Evolutionary conservation across 2,888 invertebrate species (phyloP), one percentile per base, ranked within the genome.

Genomic region (Drosophila lacicola): DNA sequence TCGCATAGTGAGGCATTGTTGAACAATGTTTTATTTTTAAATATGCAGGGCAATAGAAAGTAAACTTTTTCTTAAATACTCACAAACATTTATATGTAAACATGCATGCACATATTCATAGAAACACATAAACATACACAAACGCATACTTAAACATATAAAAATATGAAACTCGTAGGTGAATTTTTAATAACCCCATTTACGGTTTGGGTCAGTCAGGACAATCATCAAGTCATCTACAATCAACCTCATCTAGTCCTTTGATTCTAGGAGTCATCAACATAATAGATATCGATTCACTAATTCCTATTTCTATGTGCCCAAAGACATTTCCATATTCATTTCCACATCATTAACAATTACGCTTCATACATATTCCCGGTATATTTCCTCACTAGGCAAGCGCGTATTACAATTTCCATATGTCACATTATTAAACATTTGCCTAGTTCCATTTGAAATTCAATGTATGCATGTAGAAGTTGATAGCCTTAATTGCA

Each of bases 401-500:
- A 11, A 36, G 36, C 13, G 25, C 63, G 9, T 36, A 41, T 68
- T 61, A 50, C 34, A 29, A 29, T 29, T 6, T 13, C 10, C 57
- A 41, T 58, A 51, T 63, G 71, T 47, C 34, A 50, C 44, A 63
- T 51, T 58, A 73, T 62, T 73, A 51, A 64, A 62, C 64, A 58
- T 50, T 69, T 60, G 57, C 57, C 56, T 29, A 29, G 62, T 67
- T 61, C 65, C 63, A 78, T 82, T 73, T 67, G 46, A 60, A 78
- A 80, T 74, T 70, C 66, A 72, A 72, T 56, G 62, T 82, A 70
- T 67, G 62, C 80, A 71, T 67, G 68, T 60, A 67, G 46, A 70
- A 62, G 76, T 56, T 82, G 80, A 85, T 82, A 82, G 67, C 69
- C 83, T 66, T 74, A 85, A 82, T 85, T 85, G 75, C 57, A 55